Evolutionary conservation across 2,113 vertebrate species (phyloP).

Genomic region (Microtus montanus): DNA sequence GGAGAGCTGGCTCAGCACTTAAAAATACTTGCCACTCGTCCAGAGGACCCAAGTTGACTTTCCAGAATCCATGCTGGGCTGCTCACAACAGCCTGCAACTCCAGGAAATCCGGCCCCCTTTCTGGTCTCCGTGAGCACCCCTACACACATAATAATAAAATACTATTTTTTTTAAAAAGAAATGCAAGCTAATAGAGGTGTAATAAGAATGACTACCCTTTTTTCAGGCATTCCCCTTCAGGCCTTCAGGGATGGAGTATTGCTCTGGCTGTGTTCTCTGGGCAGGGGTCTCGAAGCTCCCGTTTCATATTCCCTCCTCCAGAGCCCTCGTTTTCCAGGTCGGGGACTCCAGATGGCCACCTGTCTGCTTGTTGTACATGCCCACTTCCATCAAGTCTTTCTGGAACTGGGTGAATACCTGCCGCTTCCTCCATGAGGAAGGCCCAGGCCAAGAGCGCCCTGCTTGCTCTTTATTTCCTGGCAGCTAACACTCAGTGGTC

Average conservation of each 20-base stretch:
- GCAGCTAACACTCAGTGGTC: neutral
- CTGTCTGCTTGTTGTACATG: neutral
- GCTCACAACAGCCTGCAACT: neutral
- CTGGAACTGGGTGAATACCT: neutral
- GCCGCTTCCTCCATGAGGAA: neutral
- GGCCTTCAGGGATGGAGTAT: fast-evolving
- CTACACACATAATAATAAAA: neutral
- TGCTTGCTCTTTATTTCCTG: neutral
- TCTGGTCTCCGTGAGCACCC: neutral
- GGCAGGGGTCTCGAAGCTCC: neutral
- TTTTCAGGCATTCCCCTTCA: neutral
- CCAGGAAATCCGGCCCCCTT: neutral
- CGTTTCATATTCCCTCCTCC: neutral
- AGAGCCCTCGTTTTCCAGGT: neutral
- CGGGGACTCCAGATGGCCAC: neutral
- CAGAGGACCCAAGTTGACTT: neutral
- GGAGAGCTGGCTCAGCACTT: neutral
- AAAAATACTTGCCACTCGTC: neutral
- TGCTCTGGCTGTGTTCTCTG: neutral
- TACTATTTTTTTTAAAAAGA: no score
- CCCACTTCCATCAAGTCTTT: neutral
- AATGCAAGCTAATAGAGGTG: neutral
- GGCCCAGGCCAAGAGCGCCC: neutral
- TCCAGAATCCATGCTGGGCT: neutral
- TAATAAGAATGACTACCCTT: no score